Percentiles rank a stretch among this genome's conserved stretches.
phyloP scores from a whole-genome alignment of 1,140 invertebrate genomes.

The Tetramorium parvispinum region DNA sequence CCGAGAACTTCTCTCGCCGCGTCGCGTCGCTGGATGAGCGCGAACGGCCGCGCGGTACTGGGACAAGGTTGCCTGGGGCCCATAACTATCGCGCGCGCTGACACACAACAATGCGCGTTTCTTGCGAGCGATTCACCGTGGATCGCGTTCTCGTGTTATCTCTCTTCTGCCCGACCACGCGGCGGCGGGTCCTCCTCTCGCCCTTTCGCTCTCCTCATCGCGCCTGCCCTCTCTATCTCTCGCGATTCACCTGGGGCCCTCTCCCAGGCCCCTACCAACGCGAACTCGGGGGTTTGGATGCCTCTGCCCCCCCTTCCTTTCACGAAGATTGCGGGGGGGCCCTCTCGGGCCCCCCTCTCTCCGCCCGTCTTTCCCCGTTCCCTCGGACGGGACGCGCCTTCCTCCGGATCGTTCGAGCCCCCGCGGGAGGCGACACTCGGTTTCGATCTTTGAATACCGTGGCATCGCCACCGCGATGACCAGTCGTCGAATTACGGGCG shows the following conservation, averaged over 20 bases:
- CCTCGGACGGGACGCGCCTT: constrained; percentile 65
- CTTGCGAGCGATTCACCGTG: constrained; percentile 75
- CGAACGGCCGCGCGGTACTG: constrained; percentile 78
- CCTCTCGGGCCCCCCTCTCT: constrained; percentile 62
- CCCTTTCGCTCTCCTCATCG: background rate
- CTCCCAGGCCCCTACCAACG: constrained; percentile 59
- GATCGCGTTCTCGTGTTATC: constrained; percentile 43
- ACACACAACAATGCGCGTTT: constrained; percentile 82
- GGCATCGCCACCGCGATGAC: constrained; percentile 80
- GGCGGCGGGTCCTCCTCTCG: background rate
- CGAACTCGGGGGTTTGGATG: constrained; percentile 61
- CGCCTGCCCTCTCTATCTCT: constrained; percentile 28
- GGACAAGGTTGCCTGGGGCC: constrained; percentile 84
- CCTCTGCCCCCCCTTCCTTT: constrained; percentile 6
- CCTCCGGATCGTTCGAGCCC: constrained; percentile 77
- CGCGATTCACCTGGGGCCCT: constrained; percentile 45
- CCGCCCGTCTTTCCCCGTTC: constrained; percentile 51
- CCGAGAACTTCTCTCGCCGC: background rate
- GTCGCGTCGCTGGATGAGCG: constrained; percentile 35
- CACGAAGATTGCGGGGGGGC: constrained; percentile 68
- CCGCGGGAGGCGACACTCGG: constrained; percentile 77
- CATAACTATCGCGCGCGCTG: constrained; percentile 82
- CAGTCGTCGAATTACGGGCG: constrained; percentile 83
- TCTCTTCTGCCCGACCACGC: background rate
- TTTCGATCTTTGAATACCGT: constrained; percentile 83